These are phyloP conservation scores for Pocillopora grandis DNA, from an alignment of 92 coral and sea anemone genomes.

Conservation along the genomic window DNA sequence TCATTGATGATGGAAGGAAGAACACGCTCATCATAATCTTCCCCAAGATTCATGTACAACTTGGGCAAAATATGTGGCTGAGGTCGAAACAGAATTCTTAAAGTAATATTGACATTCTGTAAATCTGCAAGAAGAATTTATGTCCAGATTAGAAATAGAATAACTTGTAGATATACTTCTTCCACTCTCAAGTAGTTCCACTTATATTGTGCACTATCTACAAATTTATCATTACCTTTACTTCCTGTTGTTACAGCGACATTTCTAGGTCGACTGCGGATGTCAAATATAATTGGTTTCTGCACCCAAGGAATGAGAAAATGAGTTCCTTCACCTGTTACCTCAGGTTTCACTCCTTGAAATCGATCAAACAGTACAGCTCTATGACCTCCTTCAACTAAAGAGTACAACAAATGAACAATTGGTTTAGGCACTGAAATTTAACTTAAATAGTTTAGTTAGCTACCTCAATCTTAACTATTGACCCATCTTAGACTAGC, in stretches of 20 bases:
- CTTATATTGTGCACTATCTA: background rate
- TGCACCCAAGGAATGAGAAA: constrained; percentile 98
- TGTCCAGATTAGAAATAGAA: background rate
- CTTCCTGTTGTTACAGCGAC: constrained; percentile 98
- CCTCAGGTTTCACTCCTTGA: constrained; percentile 96
- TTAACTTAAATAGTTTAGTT: no score
- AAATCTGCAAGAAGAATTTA: constrained; percentile 60
- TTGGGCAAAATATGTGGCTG: constrained; percentile 88
- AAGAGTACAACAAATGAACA: constrained; percentile 27
- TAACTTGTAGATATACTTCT: no score
- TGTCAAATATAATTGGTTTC: constrained; percentile 94
- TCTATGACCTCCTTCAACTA: constrained; percentile 99
- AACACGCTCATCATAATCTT: constrained; percentile 98
- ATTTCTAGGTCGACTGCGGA: constrained; percentile 97
- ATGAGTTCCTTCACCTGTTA: constrained; percentile 96
- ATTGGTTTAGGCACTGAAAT: background rate
- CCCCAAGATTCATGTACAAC: constrained; percentile 97
- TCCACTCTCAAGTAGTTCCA: background rate
- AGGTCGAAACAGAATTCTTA: constrained; percentile 95
- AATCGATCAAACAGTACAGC: constrained; percentile 99
- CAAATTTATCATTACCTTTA: constrained; percentile 67
- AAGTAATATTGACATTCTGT: constrained; percentile 95
- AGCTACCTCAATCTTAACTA: background rate
- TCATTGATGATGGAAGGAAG: constrained; percentile 97
- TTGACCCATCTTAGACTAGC: no score